These are phyloP conservation scores for Scaptomyza cyrtandrae DNA, from an alignment of 2,888 invertebrate genomes.

Conservation along the genomic window DNA sequence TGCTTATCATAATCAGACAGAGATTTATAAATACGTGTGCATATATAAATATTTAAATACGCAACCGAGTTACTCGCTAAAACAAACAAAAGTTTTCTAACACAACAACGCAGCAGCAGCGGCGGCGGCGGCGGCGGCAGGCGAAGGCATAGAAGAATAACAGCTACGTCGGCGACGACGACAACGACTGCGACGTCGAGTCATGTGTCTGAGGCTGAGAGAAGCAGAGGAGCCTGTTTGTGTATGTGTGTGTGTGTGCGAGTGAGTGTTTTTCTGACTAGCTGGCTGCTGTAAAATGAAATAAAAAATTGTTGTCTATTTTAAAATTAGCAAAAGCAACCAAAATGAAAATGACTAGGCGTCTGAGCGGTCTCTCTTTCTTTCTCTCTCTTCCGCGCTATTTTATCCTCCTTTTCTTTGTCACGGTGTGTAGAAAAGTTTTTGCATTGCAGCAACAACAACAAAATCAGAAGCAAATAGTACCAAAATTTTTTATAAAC, in stretches of 20 bases:
- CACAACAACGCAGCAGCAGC: not conserved
- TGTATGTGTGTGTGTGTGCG: conserved; percentile 12
- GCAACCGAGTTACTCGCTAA: conserved; percentile 69
- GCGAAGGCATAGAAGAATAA: conserved; percentile 1
- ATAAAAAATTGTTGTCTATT: conserved; percentile 78
- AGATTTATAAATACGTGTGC: conserved; percentile 62
- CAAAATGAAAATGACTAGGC: conserved; percentile 71
- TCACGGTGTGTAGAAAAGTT: conserved; percentile 47
- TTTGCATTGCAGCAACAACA: conserved; percentile 33
- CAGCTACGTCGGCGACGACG: conserved; percentile 17
- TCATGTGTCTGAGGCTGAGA: conserved; percentile 57
- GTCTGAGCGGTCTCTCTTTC: conserved; percentile 36
- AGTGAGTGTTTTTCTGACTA: conserved; percentile 21
- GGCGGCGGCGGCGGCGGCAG: not conserved
- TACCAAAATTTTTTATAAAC: conserved; percentile 33
- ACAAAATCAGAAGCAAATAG: conserved; percentile 6
- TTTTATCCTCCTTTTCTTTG: not conserved
- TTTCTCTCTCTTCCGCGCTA: conserved; percentile 6
- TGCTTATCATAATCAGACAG: conserved; percentile 71
- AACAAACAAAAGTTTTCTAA: conserved; percentile 56
- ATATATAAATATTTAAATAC: conserved; percentile 75
- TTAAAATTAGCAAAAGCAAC: conserved; percentile 76
- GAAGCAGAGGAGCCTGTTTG: conserved; percentile 15
- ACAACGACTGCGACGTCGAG: conserved; percentile 31
- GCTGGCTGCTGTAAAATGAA: conserved; percentile 69